Evolutionary conservation across 2,888 invertebrate genomes (phyloP).

Genomic region (Elgonia sp.): DNA sequence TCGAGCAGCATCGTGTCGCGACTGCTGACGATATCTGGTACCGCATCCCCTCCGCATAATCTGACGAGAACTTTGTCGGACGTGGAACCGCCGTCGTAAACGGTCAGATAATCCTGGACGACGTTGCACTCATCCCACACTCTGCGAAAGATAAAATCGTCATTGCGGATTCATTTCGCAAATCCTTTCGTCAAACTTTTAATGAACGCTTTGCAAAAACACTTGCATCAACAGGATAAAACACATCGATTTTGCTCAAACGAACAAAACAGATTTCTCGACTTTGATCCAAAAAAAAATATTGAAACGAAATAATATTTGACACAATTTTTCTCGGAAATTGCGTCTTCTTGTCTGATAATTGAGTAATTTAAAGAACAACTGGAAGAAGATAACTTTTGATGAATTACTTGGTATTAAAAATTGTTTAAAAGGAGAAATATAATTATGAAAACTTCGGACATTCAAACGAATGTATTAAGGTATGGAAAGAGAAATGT

Average conservation of each 20-base stretch:
- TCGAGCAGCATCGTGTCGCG: slow-evolving; percentile 93
- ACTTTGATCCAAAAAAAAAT: too few relatives aligned
- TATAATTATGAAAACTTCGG: too few relatives aligned
- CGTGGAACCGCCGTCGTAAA: slow-evolving; percentile 92
- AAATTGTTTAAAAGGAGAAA: too few relatives aligned
- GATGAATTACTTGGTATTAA: too few relatives aligned
- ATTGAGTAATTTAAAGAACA: too few relatives aligned
- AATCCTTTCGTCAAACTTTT: slow-evolving; percentile 68
- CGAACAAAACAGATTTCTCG: background rate
- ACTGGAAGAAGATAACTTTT: too few relatives aligned
- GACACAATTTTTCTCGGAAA: too few relatives aligned
- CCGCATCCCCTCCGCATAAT: slow-evolving; percentile 94
- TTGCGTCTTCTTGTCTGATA: too few relatives aligned
- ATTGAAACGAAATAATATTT: too few relatives aligned
- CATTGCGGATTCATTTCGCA: slow-evolving; percentile 72
- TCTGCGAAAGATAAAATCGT: slow-evolving; percentile 86
- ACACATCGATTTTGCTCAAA: slow-evolving; percentile 29
- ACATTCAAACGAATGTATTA: too few relatives aligned
- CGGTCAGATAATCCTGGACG: slow-evolving; percentile 93
- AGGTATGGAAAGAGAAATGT: too few relatives aligned
- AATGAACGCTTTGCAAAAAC: slow-evolving; percentile 64
- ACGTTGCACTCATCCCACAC: slow-evolving; percentile 95
- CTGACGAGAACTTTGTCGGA: slow-evolving; percentile 92
- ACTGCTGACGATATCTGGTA: slow-evolving; percentile 93
- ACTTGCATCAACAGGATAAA: slow-evolving; percentile 51